Evolutionary conservation across 2,888 invertebrate species (phyloP), one percentile per base, ranked within the genome.

Genomic region (Meiosimyza platycephala): DNA sequence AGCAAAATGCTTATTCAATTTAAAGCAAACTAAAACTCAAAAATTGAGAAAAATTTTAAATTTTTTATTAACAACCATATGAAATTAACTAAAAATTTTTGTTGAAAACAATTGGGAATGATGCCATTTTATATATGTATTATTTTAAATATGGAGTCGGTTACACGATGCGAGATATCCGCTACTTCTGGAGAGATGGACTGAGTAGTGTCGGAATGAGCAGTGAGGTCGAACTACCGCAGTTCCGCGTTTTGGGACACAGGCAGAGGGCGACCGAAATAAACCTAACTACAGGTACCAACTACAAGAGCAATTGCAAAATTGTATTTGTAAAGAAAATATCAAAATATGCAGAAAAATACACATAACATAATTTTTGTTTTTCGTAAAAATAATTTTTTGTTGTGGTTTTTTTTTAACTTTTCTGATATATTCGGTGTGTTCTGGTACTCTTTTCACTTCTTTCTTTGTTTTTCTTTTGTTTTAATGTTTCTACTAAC

Each of bases 131-230:
- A 79, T 83, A 76, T 73, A 72, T 72, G 62, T 74, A 74, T 76
- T 76, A 70, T 74, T 76, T 74, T 76, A 73, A 67, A 79, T 83
- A 81, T 83, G 82, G 90, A 96, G 96, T 96, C 93, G 96, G 96
- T 92, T 96, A 96, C 93, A 96, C 96, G 91, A 96, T 95, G 95
- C 94, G 94, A 92, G 96, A 96, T 93, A 96, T 96, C 91, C 94
- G 95, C 89, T 97, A 97, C 92, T 94, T 94, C 91, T 97, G 97
- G 97, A 94, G 94, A 91, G 93, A 94, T 90, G 96, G 95, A 88
- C 91, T 92, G 89, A 92, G 93, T 89, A 95, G 96, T 90, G 96
- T 97, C 90, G 95, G 95, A 89, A 95, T 97, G 91, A 94, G 95
- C 92, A 93, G 92, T 89, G 95, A 96, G 90, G 95, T 97, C 90